Evolutionary conservation across 2,888 invertebrate species (phyloP), one percentile per base, ranked within the genome.

Genomic region (Acrobasis consociella): DNA sequence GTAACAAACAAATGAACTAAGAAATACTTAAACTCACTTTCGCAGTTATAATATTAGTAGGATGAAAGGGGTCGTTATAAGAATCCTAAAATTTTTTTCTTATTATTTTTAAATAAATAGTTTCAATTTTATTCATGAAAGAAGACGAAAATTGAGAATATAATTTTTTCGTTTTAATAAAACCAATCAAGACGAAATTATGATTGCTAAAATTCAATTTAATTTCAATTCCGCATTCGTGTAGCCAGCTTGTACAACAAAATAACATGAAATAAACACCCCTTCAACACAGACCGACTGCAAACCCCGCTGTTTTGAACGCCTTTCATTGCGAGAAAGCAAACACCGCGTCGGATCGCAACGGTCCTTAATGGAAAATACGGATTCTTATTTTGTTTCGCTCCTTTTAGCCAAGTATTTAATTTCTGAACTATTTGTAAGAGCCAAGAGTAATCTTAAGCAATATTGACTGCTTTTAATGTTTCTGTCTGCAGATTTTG

Each of bases 261-360:
- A 13, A 46, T n/a, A 42, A 11, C 46, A 46, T 13, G 46, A n/a
- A 13, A 13, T 13, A 46, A 46, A 46, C 5, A 46, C 11, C 3
- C 11, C n/a, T 46, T 13, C 46, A 13, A 5, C 22, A 22, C 22
- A 22, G 22, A 22, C 42, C 5, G 42, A 39, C 42, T 42, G 11
- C 42, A 42, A 56, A 5, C 17, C n/a, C 11, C 7, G 13, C 42
- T 56, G 17, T 56, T 56, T 46, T 16, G 56, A 56, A 42, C 22
- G 56, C 56, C 56, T 42, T 46, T 42, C 56, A 56, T 22, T 56
- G 17, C 46, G 56, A 46, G 42, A 17, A 56, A 56, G 56, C 46
- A 56, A 56, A 56, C 22, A 56, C 42, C 16, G 53, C 55, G 42
- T 56, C 56, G 42, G 11, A 42, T 56, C 56, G 56, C 42, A 42